Base-by-base conservation (phyloP, 1,140 invertebrate genomes). In the Macrobrachium nipponense region DNA sequence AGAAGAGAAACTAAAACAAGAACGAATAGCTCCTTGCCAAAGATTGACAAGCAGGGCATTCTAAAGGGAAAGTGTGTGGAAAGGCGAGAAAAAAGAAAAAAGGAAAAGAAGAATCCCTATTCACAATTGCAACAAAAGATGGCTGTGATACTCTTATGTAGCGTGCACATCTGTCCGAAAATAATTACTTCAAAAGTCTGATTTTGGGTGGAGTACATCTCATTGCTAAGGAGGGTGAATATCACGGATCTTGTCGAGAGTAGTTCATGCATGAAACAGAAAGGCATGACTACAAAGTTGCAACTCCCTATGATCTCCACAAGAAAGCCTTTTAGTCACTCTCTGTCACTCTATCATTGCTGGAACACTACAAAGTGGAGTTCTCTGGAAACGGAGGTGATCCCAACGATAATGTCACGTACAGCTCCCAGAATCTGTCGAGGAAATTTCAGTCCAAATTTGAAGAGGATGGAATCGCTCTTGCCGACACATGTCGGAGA, bases 41-140 rank as follows among this genome's bases (percentile, higher is more conserved):
- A 73, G 72, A 73, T n/a, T 73, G 20, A 73, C 72, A 73, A 73
- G 43, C 72, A 36, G 72, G 72, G 72, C 20, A 73, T 73, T 73
- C 72, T 73, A 17, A 44, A 73, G 72, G 7, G 6, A 73, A 73
- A 73, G 43, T 73, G 20, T 73, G 62, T 66, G 62, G 62, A 18
- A 66, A 66, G 62, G 62, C 62, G 62, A 66, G 62, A 66, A 6
- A 66, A 66, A 66, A 66, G 62, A 66, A 66, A 66, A 66, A 66
- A 66, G 72, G 17, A 23, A 73, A 73, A 73, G 72, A 73, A 73
- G 72, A 73, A 73, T 44, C 6, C 17, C 72, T 73, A 17, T 73
- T 73, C 20, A 5, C 20, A 73, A 73, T 73, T 73, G 20, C 20
- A 23, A 73, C 72, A 73, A 73, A 73, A 73, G 72, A 73, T 36